Evolutionary conservation across 2,113 vertebrate genomes (phyloP).

Genomic region (Melanerpes aurifrons): DNA sequence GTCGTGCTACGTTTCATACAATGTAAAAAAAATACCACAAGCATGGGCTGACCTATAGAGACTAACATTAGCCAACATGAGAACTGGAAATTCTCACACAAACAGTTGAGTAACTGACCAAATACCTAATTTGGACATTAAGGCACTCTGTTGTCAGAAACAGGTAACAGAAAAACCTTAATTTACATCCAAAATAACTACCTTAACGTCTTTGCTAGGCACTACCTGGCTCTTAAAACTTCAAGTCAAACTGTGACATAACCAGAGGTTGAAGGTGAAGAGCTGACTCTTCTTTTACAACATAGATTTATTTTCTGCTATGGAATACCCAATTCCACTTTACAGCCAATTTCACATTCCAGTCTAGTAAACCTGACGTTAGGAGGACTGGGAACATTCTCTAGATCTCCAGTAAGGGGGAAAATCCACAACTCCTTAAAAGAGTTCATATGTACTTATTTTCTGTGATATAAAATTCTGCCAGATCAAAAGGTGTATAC

Average conservation of each 20-base stretch:
- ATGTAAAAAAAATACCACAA: not conserved
- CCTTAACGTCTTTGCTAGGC: not conserved
- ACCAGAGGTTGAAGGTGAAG: not conserved
- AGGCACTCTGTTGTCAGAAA: not conserved
- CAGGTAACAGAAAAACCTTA: constrained; percentile 23
- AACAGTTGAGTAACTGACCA: not conserved
- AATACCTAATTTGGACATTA: not conserved
- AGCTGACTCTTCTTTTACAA: not conserved
- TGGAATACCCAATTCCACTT: not conserved
- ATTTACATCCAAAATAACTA: not conserved
- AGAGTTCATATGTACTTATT: not conserved
- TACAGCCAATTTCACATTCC: not conserved
- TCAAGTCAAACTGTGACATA: not conserved
- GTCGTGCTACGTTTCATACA: not conserved
- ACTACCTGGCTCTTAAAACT: not conserved
- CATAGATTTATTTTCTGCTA: not conserved
- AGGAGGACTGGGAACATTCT: not conserved
- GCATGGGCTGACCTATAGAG: not conserved
- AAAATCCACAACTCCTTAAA: not conserved
- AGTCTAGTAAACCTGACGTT: not conserved
- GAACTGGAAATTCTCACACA: not conserved
- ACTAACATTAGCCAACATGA: not conserved
- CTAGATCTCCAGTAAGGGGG: not conserved
- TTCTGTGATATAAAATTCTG: not conserved
- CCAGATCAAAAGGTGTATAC: not conserved